These are phyloP conservation scores for Papilio polyxenes DNA, from an alignment of 1,140 invertebrate genomes.

Conservation along the genomic window DNA sequence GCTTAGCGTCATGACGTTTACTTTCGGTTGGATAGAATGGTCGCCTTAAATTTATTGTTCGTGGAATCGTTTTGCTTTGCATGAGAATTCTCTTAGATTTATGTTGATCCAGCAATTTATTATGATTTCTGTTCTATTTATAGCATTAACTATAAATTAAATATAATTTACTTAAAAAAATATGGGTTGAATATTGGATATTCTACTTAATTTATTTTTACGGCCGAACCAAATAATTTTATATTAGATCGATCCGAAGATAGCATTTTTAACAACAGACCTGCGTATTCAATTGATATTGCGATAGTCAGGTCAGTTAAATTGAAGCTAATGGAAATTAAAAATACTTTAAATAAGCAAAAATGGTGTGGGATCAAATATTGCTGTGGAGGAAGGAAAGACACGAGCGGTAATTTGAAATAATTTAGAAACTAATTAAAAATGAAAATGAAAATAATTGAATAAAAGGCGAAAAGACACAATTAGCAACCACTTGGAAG, in stretches of 20 bases:
- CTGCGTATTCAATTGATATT: too few species aligned
- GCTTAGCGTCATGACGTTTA: conserved; percentile 24
- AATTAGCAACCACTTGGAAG: too few species aligned
- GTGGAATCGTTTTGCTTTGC: conserved; percentile 19
- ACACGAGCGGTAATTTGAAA: too few species aligned
- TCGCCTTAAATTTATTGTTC: conserved; percentile 26
- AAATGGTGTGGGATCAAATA: too few species aligned
- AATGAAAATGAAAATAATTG: too few species aligned
- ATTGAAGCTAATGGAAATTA: not conserved
- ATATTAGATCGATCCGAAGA: too few species aligned
- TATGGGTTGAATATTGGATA: not conserved
- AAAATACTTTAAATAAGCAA: not conserved
- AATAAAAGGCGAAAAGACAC: too few species aligned
- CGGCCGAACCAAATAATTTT: too few species aligned
- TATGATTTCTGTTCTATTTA: conserved; percentile 8
- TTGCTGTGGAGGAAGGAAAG: too few species aligned
- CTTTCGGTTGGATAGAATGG: conserved; percentile 26
- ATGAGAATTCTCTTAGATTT: conserved; percentile 13
- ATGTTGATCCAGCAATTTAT: conserved; percentile 25
- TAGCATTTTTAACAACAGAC: too few species aligned
- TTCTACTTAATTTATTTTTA: not conserved
- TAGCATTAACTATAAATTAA: not conserved
- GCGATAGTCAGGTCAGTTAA: too few species aligned
- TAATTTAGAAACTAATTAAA: too few species aligned
- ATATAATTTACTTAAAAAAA: not conserved